phyloP scores from a whole-genome alignment of 2,797 vertebrate species.

The Champsocephalus gunnari region DNA sequence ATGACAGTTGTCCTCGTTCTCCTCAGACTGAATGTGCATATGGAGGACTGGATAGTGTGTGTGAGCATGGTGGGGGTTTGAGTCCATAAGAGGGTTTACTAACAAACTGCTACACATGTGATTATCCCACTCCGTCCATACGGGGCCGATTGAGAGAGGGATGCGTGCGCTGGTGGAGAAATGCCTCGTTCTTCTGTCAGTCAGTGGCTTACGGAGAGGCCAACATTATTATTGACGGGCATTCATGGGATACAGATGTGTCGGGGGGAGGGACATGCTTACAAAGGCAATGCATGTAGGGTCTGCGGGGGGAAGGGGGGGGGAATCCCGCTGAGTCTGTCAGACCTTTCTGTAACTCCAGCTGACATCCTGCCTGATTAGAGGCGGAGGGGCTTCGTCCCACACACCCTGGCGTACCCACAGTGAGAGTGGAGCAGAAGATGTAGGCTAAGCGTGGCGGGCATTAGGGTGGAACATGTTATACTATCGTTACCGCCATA shows the following conservation, averaged over 20 bases:
- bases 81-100: slow-evolving; percentile 6
- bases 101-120: background rate
- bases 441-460: too few species aligned
- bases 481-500: too few species aligned
- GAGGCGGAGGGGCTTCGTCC: background rate
- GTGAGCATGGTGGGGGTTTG: slow-evolving; percentile 7
- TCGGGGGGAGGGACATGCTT: slow-evolving; percentile 55
- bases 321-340: slow-evolving; percentile 67
- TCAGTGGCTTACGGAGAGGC: background rate
- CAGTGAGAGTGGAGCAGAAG: background rate
- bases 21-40: slow-evolving; percentile 33
- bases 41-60: slow-evolving; percentile 3
- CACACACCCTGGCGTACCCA: background rate
- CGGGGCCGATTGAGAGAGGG: background rate
- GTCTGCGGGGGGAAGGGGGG: slow-evolving; percentile 41
- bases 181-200: background rate
- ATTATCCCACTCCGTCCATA: slow-evolving; percentile 9
- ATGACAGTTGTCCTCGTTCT: slow-evolving; percentile 52
- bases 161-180: background rate
- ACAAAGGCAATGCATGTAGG: slow-evolving; percentile 59
- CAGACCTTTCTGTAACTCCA: slow-evolving; percentile 49
- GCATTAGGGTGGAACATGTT: too few species aligned
- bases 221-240: slow-evolving; percentile 10
- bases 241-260: slow-evolving; percentile 45
- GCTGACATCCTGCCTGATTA: slow-evolving; percentile 43